Base-by-base conservation (phyloP, 2,888 invertebrate genomes). In the Eilema sororculum region DNA sequence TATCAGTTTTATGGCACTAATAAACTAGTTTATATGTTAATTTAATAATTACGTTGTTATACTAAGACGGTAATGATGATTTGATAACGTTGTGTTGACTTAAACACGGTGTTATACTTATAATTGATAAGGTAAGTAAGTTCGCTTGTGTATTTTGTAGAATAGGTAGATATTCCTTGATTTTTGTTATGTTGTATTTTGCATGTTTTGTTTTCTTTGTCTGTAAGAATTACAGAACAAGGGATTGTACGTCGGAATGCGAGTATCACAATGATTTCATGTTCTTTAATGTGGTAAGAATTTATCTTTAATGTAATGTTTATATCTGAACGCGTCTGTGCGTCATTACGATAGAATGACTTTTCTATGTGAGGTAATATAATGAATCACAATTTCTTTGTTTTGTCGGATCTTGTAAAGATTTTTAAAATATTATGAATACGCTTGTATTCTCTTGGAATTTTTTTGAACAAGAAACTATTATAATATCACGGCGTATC, bases 1-100 rank as follows among this genome's bases (percentile, higher is more conserved):
- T 65, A 71, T 63, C 37, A 72, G 68, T 65, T 69, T 60, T 81
- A 81, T 81, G 80, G 80, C 80, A 80, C 82, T 79, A 74, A 73
- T 22, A 28, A 75, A 66, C 72, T 78, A 76, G 74, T 81, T 76
- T 66, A 57, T 71, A 72, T 73, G 66, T 69, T 73, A 78, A 76
- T 74, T 33, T 61, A 73, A 65, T 76, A 41, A 80, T 72, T 63
- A 72, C 62, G 56, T 63, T 65, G 64, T 60, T 65, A 64, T 10
- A 41, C 58, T 68, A 71, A 60, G 64, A 64, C 12, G 60, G 33
- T 65, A 33, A 66, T 56, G 28, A 37, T 64, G 60, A 37, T 24
- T 66, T 71, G 60, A 70, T 75, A 60, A 73, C 58, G 56, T 71
- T 68, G 61, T n/a, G 68, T 67, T 68, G 25, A 28, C 57, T 66